Conservation (phyloP, 2,888 invertebrate genomes). For the Dryobotodes eremita region DNA sequence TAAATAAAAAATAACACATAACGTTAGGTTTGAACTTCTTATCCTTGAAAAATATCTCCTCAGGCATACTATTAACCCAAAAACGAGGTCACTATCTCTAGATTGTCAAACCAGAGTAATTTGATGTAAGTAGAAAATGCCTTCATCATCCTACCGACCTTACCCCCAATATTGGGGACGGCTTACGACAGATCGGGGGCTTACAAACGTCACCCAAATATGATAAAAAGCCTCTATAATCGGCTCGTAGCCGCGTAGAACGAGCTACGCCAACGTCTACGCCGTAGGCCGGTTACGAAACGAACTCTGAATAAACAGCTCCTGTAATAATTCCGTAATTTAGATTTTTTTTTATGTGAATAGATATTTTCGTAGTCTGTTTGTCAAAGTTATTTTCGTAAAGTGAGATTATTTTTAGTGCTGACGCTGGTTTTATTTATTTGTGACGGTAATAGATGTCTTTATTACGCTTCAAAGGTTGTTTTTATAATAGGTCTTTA, state of each 20-base stretch:
- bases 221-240: slow-evolving; percentile 59
- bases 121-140: slow-evolving; percentile 63
- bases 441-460: slow-evolving; percentile 54
- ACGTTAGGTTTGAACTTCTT: slow-evolving; percentile 28
- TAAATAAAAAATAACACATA: slow-evolving; percentile 22
- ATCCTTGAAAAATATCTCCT: slow-evolving; percentile 40
- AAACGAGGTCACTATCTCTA: slow-evolving; percentile 40
- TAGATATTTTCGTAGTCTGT: slow-evolving; percentile 53
- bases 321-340: slow-evolving; percentile 53
- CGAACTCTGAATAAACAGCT: slow-evolving; percentile 42
- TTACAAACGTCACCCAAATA: slow-evolving; percentile 55
- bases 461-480: slow-evolving; percentile 37
- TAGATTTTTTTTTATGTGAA: slow-evolving; percentile 47
- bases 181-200: slow-evolving; percentile 62
- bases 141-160: slow-evolving; percentile 57
- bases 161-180: slow-evolving; percentile 61
- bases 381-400: slow-evolving; percentile 55
- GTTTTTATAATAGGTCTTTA: no score
- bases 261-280: slow-evolving; percentile 52
- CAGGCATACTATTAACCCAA: slow-evolving; percentile 15
- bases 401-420: slow-evolving; percentile 50
- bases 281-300: slow-evolving; percentile 65
- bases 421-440: slow-evolving; percentile 52
- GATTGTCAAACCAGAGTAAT: slow-evolving; percentile 55
- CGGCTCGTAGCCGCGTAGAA: slow-evolving; percentile 55